Evolutionary conservation across 2,888 invertebrate genomes (phyloP).

Genomic region (Theodoxus fluviatilis): DNA sequence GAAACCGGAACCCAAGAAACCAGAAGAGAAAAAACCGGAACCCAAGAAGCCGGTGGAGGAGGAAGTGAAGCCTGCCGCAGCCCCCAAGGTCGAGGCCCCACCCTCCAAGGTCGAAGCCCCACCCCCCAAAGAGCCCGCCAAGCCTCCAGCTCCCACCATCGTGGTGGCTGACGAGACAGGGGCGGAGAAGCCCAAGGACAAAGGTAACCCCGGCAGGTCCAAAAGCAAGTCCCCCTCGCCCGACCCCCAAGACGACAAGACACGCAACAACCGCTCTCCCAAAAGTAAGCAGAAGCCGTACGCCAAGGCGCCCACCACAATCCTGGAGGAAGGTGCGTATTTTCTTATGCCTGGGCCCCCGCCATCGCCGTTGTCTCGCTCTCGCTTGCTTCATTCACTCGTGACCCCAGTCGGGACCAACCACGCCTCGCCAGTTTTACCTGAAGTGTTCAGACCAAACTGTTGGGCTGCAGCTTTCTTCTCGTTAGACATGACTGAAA

Average conservation of each 20-base stretch:
- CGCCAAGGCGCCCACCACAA: conserved; percentile 50
- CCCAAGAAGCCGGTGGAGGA: conserved; percentile 12
- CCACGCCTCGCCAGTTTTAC: too few relatives aligned
- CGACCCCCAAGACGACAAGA: conserved; percentile 17
- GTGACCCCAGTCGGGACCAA: too few relatives aligned
- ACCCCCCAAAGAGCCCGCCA: conserved; percentile 5
- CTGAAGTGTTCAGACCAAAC: too few relatives aligned
- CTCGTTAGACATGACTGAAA: too few relatives aligned
- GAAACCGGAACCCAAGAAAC: conserved; percentile 35
- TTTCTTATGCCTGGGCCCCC: too few relatives aligned
- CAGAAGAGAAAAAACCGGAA: conserved; percentile 21
- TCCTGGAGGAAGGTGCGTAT: conserved; percentile 51
- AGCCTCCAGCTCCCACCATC: conserved; percentile 38
- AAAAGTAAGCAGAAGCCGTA: conserved; percentile 45
- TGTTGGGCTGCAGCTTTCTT: too few relatives aligned
- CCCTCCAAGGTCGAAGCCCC: conserved; percentile 12
- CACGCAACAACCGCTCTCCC: conserved; percentile 14
- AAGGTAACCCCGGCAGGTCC: conserved; percentile 28
- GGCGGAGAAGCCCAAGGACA: conserved; percentile 35
- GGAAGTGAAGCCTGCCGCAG: conserved; percentile 6
- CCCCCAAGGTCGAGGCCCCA: conserved; percentile 23
- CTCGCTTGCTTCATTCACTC: too few relatives aligned
- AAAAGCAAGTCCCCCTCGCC: conserved; percentile 24
- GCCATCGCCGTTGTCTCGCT: too few relatives aligned
- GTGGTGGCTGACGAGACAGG: conserved; percentile 42